These are phyloP conservation scores for Apeltes quadracus DNA, from an alignment of 2,113 vertebrate species.

Conservation along the genomic window DNA sequence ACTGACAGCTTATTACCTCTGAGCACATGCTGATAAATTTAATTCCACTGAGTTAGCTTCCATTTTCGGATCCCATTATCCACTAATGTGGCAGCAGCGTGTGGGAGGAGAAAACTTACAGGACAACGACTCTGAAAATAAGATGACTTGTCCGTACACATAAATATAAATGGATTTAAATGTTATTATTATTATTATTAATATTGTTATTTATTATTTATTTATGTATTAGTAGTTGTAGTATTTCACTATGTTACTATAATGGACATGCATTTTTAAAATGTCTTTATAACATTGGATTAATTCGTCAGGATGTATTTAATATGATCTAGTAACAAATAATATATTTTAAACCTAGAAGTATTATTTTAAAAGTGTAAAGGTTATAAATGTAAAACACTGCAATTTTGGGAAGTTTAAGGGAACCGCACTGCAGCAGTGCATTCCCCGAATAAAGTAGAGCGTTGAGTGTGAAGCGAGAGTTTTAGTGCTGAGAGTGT, in stretches of 20 bases:
- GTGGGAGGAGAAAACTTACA: constrained; percentile 63
- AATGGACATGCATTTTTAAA: background rate
- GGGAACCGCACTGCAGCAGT: constrained; percentile 4
- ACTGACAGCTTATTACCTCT: constrained; percentile 86
- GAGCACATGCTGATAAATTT: constrained; percentile 86
- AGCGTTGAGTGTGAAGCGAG: constrained; percentile 29
- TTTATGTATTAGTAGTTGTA: background rate
- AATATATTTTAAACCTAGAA: background rate
- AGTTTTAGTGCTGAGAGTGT: constrained; percentile 39
- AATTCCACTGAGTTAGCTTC: constrained; percentile 83
- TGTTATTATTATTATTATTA: constrained; percentile 41
- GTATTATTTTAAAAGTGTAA: background rate
- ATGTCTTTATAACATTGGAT: background rate
- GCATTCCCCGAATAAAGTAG: constrained; percentile 5
- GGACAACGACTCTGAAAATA: constrained; percentile 45
- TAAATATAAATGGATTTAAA: constrained; percentile 22
- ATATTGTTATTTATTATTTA: constrained; percentile 13
- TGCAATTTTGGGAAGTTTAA: background rate
- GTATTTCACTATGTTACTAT: background rate
- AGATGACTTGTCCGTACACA: constrained; percentile 35
- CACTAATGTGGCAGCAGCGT: constrained; percentile 74
- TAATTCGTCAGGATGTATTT: background rate
- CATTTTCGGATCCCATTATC: constrained; percentile 83
- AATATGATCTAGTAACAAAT: background rate
- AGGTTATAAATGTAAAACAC: background rate